phyloP scores from a whole-genome alignment of 2,797 vertebrate genomes.

The Odontamblyopus lacepedii region DNA sequence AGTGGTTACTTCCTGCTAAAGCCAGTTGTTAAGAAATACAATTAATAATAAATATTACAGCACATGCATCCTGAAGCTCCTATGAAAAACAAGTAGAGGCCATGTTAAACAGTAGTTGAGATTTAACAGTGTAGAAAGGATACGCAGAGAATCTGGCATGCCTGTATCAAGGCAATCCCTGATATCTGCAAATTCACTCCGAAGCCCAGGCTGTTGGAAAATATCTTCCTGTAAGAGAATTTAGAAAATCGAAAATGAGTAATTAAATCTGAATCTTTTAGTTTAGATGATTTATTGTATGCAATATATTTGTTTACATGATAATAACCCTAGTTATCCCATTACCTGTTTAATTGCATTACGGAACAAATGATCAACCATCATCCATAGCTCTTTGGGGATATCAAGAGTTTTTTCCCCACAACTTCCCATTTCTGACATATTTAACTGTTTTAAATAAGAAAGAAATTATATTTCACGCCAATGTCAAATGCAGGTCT shows the following conservation, averaged over 20 bases:
- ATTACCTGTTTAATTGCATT: conserved; percentile 89
- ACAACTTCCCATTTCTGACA: conserved; percentile 59
- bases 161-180: conserved; percentile 93
- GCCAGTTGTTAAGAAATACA: conserved; percentile 60
- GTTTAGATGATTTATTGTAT: not conserved
- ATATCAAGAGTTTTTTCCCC: conserved; percentile 86
- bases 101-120: not conserved
- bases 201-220: conserved; percentile 95
- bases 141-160: conserved; percentile 88
- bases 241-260: not conserved
- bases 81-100: not conserved
- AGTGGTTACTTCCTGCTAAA: conserved; percentile 92
- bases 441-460: conserved; percentile 69
- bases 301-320: not conserved
- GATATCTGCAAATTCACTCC: conserved; percentile 90
- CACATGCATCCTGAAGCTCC: not conserved
- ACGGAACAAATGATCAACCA: conserved; percentile 93
- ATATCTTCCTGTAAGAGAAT: conserved; percentile 89
- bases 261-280: not conserved
- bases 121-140: conserved; percentile 72
- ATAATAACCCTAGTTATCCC: not conserved
- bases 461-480: conserved; percentile 9
- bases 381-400: conserved; percentile 97
- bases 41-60: not conserved
- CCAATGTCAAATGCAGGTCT: not conserved